Evolutionary conservation across 1,140 invertebrate genomes (phyloP).

Genomic region (Pogonomyrmex barbatus): DNA sequence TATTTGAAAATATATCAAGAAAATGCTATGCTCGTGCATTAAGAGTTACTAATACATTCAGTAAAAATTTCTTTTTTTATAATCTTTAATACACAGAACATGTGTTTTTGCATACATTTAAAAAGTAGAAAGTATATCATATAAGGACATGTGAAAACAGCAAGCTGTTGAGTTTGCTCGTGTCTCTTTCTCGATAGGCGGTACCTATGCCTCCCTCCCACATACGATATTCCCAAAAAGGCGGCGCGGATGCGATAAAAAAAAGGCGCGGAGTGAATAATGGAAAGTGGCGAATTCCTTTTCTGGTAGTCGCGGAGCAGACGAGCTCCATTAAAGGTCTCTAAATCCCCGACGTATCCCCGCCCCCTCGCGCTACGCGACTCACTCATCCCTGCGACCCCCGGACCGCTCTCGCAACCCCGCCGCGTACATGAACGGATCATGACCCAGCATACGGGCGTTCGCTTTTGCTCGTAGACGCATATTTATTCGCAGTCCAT

Average conservation of each 20-base stretch:
- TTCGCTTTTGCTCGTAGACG: constrained; percentile 84
- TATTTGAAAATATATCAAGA: background rate
- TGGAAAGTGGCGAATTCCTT: constrained; percentile 82
- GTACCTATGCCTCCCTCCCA: no score
- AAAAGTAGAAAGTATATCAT: background rate
- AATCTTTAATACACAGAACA: background rate
- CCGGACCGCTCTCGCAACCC: constrained; percentile 64
- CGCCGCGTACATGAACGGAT: constrained; percentile 82
- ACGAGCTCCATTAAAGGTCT: constrained; percentile 83
- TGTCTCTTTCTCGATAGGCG: background rate
- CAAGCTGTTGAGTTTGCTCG: background rate
- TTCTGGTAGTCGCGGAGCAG: constrained; percentile 77
- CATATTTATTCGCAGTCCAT: constrained; percentile 86
- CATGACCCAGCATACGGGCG: constrained; percentile 86
- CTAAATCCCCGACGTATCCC: constrained; percentile 84
- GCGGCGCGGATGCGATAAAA: constrained; percentile 43
- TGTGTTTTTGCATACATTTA: background rate
- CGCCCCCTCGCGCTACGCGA: constrained; percentile 69
- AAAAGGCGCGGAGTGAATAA: constrained; percentile 74
- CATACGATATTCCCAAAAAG: constrained; percentile 37
- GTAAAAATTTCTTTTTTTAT: background rate
- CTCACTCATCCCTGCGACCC: constrained; percentile 58
- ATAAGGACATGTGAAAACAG: constrained; percentile 11
- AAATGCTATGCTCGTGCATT: background rate
- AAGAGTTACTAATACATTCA: background rate